These are phyloP conservation scores for Gadopsis bispinosus DNA, from an alignment of 2,797 vertebrate species.

Conservation along the genomic window DNA sequence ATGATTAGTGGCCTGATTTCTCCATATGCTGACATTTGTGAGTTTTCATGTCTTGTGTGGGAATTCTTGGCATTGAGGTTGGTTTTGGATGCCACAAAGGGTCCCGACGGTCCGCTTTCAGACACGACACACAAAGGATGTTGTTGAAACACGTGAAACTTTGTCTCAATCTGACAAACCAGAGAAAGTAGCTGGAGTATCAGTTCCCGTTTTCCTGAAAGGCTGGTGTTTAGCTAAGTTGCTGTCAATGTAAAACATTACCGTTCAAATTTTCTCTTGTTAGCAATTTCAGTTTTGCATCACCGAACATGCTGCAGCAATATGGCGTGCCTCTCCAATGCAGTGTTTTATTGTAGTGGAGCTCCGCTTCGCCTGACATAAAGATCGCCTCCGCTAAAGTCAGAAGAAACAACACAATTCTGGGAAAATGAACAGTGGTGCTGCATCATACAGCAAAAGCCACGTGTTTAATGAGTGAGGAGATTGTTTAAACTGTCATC, in stretches of 20 bases:
- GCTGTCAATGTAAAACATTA: conserved; percentile 1
- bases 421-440: background rate
- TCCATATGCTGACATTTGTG: conserved; percentile 82
- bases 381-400: background rate
- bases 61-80: conserved; percentile 68
- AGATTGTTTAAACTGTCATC: background rate
- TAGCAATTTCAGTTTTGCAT: background rate
- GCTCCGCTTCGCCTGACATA: background rate
- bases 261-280: background rate
- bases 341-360: background rate
- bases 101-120: conserved; percentile 62
- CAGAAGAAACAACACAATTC: background rate
- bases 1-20: conserved; percentile 85
- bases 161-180: conserved; percentile 62
- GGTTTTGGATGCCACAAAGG: conserved; percentile 60
- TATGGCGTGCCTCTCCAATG: background rate
- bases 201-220: background rate
- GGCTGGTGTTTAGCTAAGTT: background rate
- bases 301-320: no score
- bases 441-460: background rate
- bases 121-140: conserved; percentile 59
- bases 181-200: conserved; percentile 29
- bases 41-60: conserved; percentile 73
- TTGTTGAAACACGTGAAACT: conserved; percentile 58
- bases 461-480: background rate